Base-by-base conservation (phyloP, 2,797 vertebrate genomes). In the Sylvilagus floridanus region DNA sequence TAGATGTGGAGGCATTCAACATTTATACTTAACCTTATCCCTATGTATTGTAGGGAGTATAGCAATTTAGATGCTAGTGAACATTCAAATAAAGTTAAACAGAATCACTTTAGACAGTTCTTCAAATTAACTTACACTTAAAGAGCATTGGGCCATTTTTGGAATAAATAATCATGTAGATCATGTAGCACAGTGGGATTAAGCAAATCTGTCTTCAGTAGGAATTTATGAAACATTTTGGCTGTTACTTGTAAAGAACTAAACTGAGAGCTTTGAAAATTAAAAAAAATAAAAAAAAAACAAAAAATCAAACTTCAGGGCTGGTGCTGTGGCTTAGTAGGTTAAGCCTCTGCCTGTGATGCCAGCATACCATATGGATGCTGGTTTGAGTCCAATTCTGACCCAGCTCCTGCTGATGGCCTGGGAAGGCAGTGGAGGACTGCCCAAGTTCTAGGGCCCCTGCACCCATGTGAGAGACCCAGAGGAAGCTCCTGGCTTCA, bases 11-110 rank as follows among this genome's bases (percentile, higher is more conserved):
- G 4, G 42, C 10, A 19, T 42, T 86, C 1, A 17, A 19, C 14
- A 22, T 37, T 54, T 69, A 7, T 77, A 82, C 62, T 88, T 62
- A 42, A 32, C 50, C 3, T 57, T 19, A 81, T 50, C 19, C 19
- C 2, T 52, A 14, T 47, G 72, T 28, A 71, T 78, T 32, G 60
- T 3, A 52, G 50, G 62, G 21, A 66, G 52, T n/a, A 62, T 9
- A 90, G 57, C 35, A 81, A 79, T 68, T 77, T 68, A 60, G 62
- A 88, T 32, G 19, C 11, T 47, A 24, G 52, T 47, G 52, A 19
- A 57, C 79, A 92, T 75, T 19, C 77, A 50, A 92, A 77, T 86
- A 54, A 82, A 68, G 88, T 7, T 28, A 93, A 78, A 81, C n/a
- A 60, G 11, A 71, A 69, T 66, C 47, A 83, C 32, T 72, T 90